Conservation (phyloP, 2,888 invertebrate species). For the Sepioteuthis lessoniana region DNA sequence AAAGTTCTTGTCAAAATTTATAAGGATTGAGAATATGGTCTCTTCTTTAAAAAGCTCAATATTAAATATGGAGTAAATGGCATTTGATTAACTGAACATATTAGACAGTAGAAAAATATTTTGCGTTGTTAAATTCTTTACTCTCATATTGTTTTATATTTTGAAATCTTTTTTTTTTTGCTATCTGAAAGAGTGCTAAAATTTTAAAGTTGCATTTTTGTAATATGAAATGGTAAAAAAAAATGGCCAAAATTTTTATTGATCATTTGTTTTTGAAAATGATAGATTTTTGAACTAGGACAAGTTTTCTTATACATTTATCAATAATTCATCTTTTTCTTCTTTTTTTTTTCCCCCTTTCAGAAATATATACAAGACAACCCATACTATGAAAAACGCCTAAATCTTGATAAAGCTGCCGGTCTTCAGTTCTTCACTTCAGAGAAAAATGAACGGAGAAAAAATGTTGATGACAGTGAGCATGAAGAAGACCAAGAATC, state of each 20-base stretch:
- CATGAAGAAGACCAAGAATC: slow-evolving; percentile 44
- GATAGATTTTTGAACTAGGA: not conserved
- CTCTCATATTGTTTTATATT: too few species aligned
- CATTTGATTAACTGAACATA: too few species aligned
- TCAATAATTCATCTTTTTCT: not conserved
- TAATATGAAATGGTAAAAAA: too few species aligned
- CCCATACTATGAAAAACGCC: slow-evolving; percentile 67
- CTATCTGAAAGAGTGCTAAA: too few species aligned
- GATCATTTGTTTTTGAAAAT: too few species aligned
- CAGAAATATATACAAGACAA: slow-evolving; percentile 66
- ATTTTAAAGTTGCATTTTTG: too few species aligned
- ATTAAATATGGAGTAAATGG: too few species aligned
- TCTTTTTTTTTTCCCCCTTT: slow-evolving; percentile 48
- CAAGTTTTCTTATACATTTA: not conserved
- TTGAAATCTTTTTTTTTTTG: not conserved
- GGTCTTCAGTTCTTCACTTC: slow-evolving; percentile 57
- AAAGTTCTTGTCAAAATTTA: too few species aligned
- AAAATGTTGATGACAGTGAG: slow-evolving; percentile 50
- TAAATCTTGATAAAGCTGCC: slow-evolving; percentile 66
- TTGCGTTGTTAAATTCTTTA: not conserved
- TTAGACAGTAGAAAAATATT: too few species aligned
- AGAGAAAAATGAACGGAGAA: slow-evolving; percentile 37
- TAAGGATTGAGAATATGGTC: too few species aligned
- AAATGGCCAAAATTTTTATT: too few species aligned
- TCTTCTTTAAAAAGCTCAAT: too few species aligned